A percentile compares a stretch with the other conserved stretches of the same genome.
Evolutionary conservation across 2,888 invertebrate genomes (phyloP).

Genomic region (Villa cingulata): DNA sequence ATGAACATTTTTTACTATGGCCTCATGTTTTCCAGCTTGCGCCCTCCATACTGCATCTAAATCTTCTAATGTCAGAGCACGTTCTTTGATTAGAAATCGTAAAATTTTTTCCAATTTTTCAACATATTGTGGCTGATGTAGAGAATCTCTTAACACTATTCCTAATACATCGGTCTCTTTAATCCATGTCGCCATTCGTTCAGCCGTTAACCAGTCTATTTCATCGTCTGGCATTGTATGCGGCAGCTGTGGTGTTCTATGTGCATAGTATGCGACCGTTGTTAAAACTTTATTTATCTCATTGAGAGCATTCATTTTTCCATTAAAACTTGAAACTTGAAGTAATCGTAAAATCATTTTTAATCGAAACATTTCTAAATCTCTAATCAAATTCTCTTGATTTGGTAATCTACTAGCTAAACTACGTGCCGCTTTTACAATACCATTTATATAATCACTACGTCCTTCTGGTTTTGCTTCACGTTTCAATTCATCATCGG

Average conservation of each 20-base stretch:
- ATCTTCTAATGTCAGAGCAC: slow-evolving; percentile 76
- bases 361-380: slow-evolving; percentile 85
- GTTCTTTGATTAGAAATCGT: slow-evolving; percentile 90
- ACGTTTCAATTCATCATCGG: slow-evolving; percentile 89
- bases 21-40: slow-evolving; percentile 94
- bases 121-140: slow-evolving; percentile 96
- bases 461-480: slow-evolving; percentile 90
- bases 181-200: slow-evolving; percentile 94
- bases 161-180: slow-evolving; percentile 90
- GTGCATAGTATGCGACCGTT: slow-evolving; percentile 80
- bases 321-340: slow-evolving; percentile 95
- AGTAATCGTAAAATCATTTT: slow-evolving; percentile 89
- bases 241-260: slow-evolving; percentile 45
- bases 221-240: slow-evolving; percentile 61
- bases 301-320: slow-evolving; percentile 97
- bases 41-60: slow-evolving; percentile 95
- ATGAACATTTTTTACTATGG: slow-evolving; percentile 95
- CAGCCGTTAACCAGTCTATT: slow-evolving; percentile 85
- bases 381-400: slow-evolving; percentile 58
- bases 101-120: slow-evolving; percentile 96
- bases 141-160: slow-evolving; percentile 85
- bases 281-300: slow-evolving; percentile 95
- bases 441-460: slow-evolving; percentile 88
- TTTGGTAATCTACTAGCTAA: slow-evolving; percentile 72
- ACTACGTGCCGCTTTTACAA: slow-evolving; percentile 84